phyloP scores from a whole-genome alignment of 2,113 vertebrate genomes.

The Rhineura floridana region DNA sequence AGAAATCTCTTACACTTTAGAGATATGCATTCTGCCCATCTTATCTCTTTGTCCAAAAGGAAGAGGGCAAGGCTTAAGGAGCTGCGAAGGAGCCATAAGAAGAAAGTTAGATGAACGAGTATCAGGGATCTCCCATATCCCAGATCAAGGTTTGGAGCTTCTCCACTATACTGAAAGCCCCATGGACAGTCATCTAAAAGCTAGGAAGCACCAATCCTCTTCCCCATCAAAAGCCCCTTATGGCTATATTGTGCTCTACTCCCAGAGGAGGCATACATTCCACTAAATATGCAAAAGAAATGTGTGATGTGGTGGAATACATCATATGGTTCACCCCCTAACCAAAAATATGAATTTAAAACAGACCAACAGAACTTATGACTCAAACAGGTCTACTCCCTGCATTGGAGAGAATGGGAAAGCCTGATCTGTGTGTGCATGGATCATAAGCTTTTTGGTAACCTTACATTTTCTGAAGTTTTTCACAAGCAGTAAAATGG shows the following conservation, averaged over 20 bases:
- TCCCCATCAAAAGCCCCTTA: neutral
- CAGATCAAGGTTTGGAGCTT: neutral
- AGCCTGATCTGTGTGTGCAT: neutral
- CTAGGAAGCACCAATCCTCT: too few relatives aligned
- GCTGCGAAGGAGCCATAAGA: neutral
- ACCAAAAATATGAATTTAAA: constrained; percentile 14
- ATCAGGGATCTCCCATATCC: neutral
- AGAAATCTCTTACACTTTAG: neutral
- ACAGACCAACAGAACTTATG: neutral
- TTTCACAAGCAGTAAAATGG: constrained; percentile 85
- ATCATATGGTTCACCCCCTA: neutral
- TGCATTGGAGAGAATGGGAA: neutral
- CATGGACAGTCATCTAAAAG: neutral
- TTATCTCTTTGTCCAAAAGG: neutral
- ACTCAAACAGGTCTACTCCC: neutral
- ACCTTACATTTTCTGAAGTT: constrained; percentile 90
- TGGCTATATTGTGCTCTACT: neutral
- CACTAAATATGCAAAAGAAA: neutral
- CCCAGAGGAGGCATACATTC: neutral
- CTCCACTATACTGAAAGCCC: neutral
- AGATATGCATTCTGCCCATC: neutral
- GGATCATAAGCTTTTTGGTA: neutral
- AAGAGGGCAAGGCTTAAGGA: neutral
- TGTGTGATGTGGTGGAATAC: neutral
- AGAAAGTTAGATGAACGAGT: neutral